Evolutionary conservation across 2,797 vertebrate genomes (phyloP), one percentile per base, ranked within the genome.

Genomic region (Sparidentex hasta): DNA sequence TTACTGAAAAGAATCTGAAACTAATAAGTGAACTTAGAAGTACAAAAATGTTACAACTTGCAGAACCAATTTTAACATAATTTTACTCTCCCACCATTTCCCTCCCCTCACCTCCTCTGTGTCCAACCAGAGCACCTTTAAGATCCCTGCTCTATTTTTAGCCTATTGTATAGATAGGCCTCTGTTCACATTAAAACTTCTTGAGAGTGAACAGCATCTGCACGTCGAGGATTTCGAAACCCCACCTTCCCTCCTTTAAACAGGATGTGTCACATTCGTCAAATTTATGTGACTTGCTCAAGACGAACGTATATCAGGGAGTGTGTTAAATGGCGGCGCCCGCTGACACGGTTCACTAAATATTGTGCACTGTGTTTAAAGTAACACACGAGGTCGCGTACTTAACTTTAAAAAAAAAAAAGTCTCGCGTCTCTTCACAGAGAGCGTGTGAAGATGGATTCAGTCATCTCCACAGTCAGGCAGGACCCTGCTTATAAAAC

Each of bases 401-500:
- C 75, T 84, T 70, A 7, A 71, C 67, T 80, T 80, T 78, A n/a
- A n/a, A n/a, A 80, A 73, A 78, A 73, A 81, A 68, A 79, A 76
- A 87, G 65, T 52, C 80, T 86, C 82, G 76, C 81, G 76, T 90
- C 82, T 77, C 78, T 66, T 75, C 7, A n/a, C 8, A 67, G 73
- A 58, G 43, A 76, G 69, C 47, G 58, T 33, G 84, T 82, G 69
- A 82, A 84, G 79, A 86, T 76, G 74, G 73, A 85, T 85, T 65
- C 50, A 7, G 48, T 55, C 62, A 0, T 59, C 43, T 67, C 64
- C 18, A 11, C 48, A 20, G 59, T 2, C 43, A 13, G 11, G 81
- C 68, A 73, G 20, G 33, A 71, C 14, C 2, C 61, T 90, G 88
- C 90, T 92, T 88, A 90, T 80, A 85, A 66, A 5, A 78, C 0